Evolutionary conservation across 1,140 invertebrate species (phyloP), one percentile per base, ranked within the genome.

Genomic region (Zaprionus ornatus): DNA sequence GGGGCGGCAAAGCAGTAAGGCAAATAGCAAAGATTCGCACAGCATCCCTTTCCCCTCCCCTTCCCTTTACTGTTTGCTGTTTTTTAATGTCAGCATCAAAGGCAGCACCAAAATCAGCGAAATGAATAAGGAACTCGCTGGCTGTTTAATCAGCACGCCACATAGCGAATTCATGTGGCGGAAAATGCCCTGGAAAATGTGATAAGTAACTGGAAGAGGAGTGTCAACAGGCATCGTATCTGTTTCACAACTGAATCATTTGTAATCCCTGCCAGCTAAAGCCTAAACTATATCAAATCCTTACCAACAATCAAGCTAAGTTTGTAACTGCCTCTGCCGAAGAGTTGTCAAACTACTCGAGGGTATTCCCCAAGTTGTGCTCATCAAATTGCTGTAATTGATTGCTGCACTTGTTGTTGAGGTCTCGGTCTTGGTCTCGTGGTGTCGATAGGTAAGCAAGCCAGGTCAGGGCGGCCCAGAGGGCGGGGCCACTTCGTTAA

Each of bases 401-500:
- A 68, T 80, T 83, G 81, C 45, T 79, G 78, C 66, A 73, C 74
- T 80, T 87, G 83, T 67, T 83, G 67, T 82, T 71, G 56, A 74
- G 73, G 84, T 60, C 50, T 85, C 37, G 29, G 25, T 74, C 61
- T 57, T 56, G 63, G 65, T 42, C 75, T 40, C 15, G 65, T 60
- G 72, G 75, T 78, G 35, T 37, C 40, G 68, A 37, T 10, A 64
- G 56, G 48, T 67, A 64, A 59, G 25, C 21, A n/a, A n/a, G n/a
- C n/a, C n/a, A n/a, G n/a, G n/a, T n/a, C n/a, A n/a, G 50, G 13
- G 25, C 4, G 19, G 32, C n/a, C 10, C 17, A n/a, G 27, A 60
- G 70, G 64, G 52, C 45, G 21, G 67, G 73, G 77, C 69, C 84
- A 88, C 85, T 88, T 88, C 84, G 84, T 88, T 88, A 90, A 81